These are phyloP conservation scores for Anorthoa munda DNA, from an alignment of 2,888 invertebrate genomes.

Conservation along the genomic window DNA sequence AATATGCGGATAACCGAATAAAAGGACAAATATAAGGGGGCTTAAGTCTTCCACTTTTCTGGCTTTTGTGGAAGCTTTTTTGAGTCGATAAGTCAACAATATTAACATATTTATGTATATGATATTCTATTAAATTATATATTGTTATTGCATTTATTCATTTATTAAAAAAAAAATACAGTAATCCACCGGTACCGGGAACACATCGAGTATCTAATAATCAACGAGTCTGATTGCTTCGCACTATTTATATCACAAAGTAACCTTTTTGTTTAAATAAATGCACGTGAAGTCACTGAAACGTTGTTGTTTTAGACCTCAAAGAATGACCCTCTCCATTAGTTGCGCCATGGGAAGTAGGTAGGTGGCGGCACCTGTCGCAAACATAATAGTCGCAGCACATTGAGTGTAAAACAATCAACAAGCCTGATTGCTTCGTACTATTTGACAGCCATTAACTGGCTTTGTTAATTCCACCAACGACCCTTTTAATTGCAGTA, in stretches of 20 bases:
- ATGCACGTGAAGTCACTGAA: too few species aligned
- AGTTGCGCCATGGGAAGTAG: constrained; percentile 25
- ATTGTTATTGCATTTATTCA: too few species aligned
- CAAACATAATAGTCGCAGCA: constrained; percentile 26
- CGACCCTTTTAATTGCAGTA: background rate
- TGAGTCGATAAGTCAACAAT: too few species aligned
- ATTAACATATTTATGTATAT: too few species aligned
- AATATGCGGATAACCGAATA: constrained; percentile 24
- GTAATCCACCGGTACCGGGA: too few species aligned
- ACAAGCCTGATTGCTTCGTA: constrained; percentile 46
- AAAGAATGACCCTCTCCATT: background rate
- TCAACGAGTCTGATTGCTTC: too few species aligned
- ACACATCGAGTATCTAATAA: too few species aligned
- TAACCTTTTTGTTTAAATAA: too few species aligned
- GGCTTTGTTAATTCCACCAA: constrained; percentile 41
- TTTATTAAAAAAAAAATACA: too few species aligned
- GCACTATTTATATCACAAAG: too few species aligned
- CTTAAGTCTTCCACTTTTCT: constrained; percentile 4
- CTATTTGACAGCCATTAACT: constrained; percentile 39
- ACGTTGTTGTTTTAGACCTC: background rate
- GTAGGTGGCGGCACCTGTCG: constrained; percentile 21
- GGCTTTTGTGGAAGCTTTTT: background rate
- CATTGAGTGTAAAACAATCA: constrained; percentile 52
- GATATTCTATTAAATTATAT: too few species aligned
- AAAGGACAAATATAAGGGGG: constrained; percentile 1